phyloP scores from a whole-genome alignment of 2,113 vertebrate species.

The Electrona antarctica region DNA sequence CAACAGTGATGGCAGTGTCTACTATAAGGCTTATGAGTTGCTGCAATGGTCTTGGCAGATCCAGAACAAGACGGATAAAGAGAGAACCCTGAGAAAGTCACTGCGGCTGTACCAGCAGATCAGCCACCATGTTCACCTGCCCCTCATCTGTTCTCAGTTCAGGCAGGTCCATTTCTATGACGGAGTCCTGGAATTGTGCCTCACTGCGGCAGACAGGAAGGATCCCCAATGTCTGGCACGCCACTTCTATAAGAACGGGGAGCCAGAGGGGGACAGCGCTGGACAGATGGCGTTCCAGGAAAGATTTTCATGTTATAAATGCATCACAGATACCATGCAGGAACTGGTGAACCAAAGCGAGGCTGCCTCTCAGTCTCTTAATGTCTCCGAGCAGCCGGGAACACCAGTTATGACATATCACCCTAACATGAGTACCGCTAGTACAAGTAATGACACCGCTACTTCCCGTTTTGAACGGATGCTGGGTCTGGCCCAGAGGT shows the following conservation, averaged over 20 bases:
- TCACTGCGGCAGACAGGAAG: constrained; percentile 94
- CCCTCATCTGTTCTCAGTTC: constrained; percentile 91
- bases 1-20: constrained; percentile 92
- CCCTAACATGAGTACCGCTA: constrained; percentile 86
- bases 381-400: constrained; percentile 96
- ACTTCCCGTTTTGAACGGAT: constrained; percentile 96
- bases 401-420: constrained; percentile 94
- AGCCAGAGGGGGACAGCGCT: constrained; percentile 91
- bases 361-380: constrained; percentile 96
- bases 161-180: constrained; percentile 98
- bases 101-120: constrained; percentile 94
- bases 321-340: constrained; percentile 96
- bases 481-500: constrained; percentile 90
- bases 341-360: constrained; percentile 97
- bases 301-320: constrained; percentile 93
- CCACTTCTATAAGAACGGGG: constrained; percentile 97
- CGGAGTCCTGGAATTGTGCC: constrained; percentile 93
- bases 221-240: constrained; percentile 95
- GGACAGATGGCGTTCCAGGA: constrained; percentile 95
- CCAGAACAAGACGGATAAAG: constrained; percentile 90
- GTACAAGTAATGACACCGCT: constrained; percentile 93
- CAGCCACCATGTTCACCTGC: constrained; percentile 92
- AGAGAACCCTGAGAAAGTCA: constrained; percentile 89
- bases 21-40: constrained; percentile 98
- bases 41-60: constrained; percentile 92